These are phyloP conservation scores for Parauchenoglanis ngamensis DNA, from an alignment of 2,797 vertebrate species.

Conservation along the genomic window DNA sequence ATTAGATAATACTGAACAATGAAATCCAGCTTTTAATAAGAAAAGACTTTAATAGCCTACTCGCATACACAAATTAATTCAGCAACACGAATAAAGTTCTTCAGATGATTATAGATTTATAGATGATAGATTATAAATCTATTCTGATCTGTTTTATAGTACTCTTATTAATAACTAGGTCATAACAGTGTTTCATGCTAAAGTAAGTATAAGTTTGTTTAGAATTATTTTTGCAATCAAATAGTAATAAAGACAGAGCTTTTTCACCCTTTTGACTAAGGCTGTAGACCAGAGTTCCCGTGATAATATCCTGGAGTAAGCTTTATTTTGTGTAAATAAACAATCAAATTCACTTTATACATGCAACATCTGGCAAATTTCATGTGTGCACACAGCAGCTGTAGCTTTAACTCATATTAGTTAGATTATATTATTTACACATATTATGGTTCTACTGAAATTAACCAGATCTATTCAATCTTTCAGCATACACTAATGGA, in stretches of 20 bases:
- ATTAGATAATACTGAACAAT: not conserved
- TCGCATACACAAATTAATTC: not conserved
- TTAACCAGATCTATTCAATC: not conserved
- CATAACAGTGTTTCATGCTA: not conserved
- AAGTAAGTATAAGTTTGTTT: not conserved
- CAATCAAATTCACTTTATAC: not conserved
- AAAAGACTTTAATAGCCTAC: not conserved
- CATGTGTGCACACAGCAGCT: not conserved
- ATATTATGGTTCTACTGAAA: not conserved
- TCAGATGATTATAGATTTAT: not conserved
- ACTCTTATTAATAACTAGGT: not conserved
- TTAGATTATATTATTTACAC: constrained; percentile 13
- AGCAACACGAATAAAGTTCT: not conserved
- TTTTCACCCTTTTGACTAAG: constrained; percentile 12
- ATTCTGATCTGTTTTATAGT: not conserved
- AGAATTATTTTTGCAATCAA: constrained; percentile 56
- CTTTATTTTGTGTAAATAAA: constrained; percentile 27
- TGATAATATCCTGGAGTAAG: constrained; percentile 52
- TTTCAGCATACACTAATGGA: constrained; percentile 1
- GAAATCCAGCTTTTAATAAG: not conserved
- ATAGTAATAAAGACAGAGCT: not conserved
- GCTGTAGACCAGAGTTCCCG: constrained; percentile 57
- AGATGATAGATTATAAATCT: not conserved
- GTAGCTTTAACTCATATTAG: constrained; percentile 40
- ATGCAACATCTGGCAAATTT: constrained; percentile 31